Conservation (phyloP, 2,888 invertebrate genomes). For the Dusona sp. region DNA sequence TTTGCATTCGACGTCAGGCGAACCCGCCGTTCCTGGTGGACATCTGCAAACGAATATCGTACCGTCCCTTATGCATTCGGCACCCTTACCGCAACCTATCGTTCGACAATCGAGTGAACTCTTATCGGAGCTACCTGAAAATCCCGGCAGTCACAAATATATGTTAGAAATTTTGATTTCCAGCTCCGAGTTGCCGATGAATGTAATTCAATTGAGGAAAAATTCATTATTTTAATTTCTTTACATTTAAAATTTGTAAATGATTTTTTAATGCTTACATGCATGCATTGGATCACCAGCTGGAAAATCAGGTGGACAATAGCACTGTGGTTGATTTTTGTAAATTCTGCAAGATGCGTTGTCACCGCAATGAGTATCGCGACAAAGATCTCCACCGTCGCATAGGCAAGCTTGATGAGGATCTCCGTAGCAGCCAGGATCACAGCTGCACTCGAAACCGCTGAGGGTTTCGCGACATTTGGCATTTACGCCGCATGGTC, state of each 20-base stretch:
- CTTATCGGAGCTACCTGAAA: conserved; percentile 79
- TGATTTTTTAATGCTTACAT: conserved; percentile 88
- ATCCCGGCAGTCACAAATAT: conserved; percentile 15
- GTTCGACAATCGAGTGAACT: conserved; percentile 91
- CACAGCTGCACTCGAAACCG: conserved; percentile 93
- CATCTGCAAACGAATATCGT: conserved; percentile 94
- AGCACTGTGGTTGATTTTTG: conserved; percentile 90
- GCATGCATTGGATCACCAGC: conserved; percentile 93
- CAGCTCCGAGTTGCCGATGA: not conserved
- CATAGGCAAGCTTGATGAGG: conserved; percentile 93
- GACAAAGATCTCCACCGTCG: conserved; percentile 90
- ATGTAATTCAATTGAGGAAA: not conserved
- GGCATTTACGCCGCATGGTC: conserved; percentile 94
- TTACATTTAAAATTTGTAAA: not conserved
- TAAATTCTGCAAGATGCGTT: conserved; percentile 92
- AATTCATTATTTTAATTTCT: not conserved
- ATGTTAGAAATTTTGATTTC: not conserved
- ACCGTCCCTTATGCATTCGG: conserved; percentile 94
- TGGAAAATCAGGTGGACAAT: conserved; percentile 93
- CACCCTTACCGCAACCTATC: conserved; percentile 93
- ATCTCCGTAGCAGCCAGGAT: conserved; percentile 92
- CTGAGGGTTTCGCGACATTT: conserved; percentile 91
- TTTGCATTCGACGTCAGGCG: conserved; percentile 90
- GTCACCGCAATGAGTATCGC: conserved; percentile 91
- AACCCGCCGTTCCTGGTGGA: conserved; percentile 90